Evolutionary conservation across 2,888 invertebrate species (phyloP).

Genomic region (Calameuta idolon): DNA sequence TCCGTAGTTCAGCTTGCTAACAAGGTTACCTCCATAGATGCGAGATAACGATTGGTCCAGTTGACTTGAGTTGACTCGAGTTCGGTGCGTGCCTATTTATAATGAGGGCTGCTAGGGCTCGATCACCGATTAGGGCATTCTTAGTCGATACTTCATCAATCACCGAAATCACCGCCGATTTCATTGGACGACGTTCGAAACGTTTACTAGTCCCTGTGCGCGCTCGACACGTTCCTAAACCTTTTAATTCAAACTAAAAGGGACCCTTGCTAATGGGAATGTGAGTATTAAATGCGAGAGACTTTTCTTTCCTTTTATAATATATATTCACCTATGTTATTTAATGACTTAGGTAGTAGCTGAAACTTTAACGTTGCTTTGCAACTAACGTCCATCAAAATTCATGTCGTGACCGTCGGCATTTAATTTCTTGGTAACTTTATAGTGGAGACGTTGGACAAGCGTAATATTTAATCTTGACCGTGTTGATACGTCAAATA

Average conservation of each 20-base stretch:
- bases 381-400: background rate
- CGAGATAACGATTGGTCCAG: slow-evolving; percentile 42
- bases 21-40: slow-evolving; percentile 55
- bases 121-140: slow-evolving; percentile 63
- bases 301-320: background rate
- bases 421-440: background rate
- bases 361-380: background rate
- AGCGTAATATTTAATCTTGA: background rate
- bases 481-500: background rate
- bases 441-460: background rate
- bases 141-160: slow-evolving; percentile 58
- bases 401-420: background rate
- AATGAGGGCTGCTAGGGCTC: slow-evolving; percentile 51
- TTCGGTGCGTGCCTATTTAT: slow-evolving; percentile 39
- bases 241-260: background rate
- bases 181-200: background rate
- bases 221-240: background rate
- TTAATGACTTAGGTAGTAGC: background rate
- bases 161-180: slow-evolving; percentile 39
- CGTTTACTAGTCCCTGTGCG: background rate
- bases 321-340: background rate
- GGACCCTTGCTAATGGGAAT: background rate
- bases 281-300: background rate
- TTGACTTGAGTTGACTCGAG: slow-evolving; percentile 23
- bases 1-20: slow-evolving; percentile 58